These are phyloP conservation scores for Megamerina dolium DNA, from an alignment of 2,888 invertebrate genomes.

Conservation along the genomic window DNA sequence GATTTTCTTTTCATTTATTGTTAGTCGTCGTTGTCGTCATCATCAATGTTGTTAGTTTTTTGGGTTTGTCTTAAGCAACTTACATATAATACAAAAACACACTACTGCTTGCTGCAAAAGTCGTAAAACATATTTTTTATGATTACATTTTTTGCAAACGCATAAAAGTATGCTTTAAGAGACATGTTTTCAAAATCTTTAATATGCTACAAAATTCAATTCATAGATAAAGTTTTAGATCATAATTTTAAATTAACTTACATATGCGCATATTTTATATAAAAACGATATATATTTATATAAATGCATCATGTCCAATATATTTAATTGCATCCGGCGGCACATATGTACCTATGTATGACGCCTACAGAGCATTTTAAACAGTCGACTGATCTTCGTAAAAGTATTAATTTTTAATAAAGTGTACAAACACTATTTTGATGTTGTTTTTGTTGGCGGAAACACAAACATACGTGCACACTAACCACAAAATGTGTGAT, in stretches of 20 bases:
- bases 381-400: constrained; percentile 24
- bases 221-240: too few relatives aligned
- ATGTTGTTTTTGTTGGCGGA: not conserved
- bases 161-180: constrained; percentile 9
- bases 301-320: constrained; percentile 18
- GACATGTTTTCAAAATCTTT: not conserved
- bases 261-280: too few relatives aligned
- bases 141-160: constrained; percentile 7
- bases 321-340: constrained; percentile 27
- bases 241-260: too few relatives aligned
- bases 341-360: too few relatives aligned
- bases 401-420: constrained; percentile 27
- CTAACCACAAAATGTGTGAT: constrained; percentile 16
- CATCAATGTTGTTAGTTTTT: too few relatives aligned
- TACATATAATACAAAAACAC: too few relatives aligned
- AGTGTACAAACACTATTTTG: constrained; percentile 18
- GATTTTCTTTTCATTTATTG: not conserved
- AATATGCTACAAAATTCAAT: too few relatives aligned
- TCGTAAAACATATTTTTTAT: constrained; percentile 7
- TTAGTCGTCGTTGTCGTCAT: too few relatives aligned
- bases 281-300: too few relatives aligned
- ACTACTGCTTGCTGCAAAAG: not conserved
- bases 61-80: too few relatives aligned
- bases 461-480: constrained; percentile 2
- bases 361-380: constrained; percentile 24